Evolutionary conservation across 2,888 invertebrate genomes (phyloP).

Genomic region (Sarcophaga rosellei): DNA sequence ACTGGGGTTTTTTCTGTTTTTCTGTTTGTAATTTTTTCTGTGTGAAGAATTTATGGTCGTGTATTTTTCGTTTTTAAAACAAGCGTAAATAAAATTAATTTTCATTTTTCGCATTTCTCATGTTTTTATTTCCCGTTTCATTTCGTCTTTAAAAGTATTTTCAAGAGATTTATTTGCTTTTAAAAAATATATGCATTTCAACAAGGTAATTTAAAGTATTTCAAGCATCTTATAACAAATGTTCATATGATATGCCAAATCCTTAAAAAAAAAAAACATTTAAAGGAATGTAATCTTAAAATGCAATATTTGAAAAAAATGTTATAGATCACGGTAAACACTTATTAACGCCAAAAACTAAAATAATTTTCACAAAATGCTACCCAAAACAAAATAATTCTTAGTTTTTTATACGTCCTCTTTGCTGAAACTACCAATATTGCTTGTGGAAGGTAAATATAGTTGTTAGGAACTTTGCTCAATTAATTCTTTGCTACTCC

Average conservation of each 20-base stretch:
- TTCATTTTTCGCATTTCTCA: background rate
- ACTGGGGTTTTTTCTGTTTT: conserved; percentile 6
- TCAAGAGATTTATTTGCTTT: conserved; percentile 38
- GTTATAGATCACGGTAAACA: too few relatives aligned
- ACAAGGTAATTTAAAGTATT: conserved; percentile 53
- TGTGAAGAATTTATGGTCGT: background rate
- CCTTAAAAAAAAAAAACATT: background rate
- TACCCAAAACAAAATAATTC: too few relatives aligned
- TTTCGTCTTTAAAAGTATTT: background rate
- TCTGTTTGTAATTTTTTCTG: too few relatives aligned
- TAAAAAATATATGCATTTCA: conserved; percentile 24
- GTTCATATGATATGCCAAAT: background rate
- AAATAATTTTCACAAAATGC: too few relatives aligned
- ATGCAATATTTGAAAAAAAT: too few relatives aligned
- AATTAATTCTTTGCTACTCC: too few relatives aligned
- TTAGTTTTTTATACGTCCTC: too few relatives aligned
- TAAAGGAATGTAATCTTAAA: too few relatives aligned
- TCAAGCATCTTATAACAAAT: conserved; percentile 16
- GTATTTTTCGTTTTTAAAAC: conserved; percentile 1
- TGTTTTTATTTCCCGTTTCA: conserved; percentile 4
- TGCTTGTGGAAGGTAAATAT: too few relatives aligned
- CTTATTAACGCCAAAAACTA: too few relatives aligned
- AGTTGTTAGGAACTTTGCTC: too few relatives aligned
- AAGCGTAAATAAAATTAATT: conserved; percentile 35
- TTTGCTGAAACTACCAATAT: too few relatives aligned